phyloP scores from a whole-genome alignment of 2,888 invertebrate genomes.

The Spisula subtruncata region DNA sequence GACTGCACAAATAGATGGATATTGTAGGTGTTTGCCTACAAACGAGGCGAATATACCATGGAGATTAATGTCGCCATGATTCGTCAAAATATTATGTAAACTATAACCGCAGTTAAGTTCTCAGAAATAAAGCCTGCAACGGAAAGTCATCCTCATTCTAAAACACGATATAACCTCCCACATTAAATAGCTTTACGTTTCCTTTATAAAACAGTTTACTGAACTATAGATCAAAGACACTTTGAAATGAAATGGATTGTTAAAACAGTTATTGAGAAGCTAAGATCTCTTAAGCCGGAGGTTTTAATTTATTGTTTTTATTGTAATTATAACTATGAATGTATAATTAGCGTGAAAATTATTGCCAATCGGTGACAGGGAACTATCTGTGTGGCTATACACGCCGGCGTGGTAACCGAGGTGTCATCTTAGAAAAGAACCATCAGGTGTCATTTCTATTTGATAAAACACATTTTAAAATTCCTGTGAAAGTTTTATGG shows the following conservation, averaged over 20 bases:
- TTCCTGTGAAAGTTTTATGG: background rate
- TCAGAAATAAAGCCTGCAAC: background rate
- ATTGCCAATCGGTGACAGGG: background rate
- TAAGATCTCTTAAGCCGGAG: background rate
- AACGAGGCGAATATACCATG: too few relatives aligned
- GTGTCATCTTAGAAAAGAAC: background rate
- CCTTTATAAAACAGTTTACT: background rate
- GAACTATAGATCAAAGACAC: background rate
- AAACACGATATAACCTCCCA: background rate
- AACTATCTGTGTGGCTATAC: background rate
- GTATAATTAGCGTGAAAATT: background rate
- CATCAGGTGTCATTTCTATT: background rate
- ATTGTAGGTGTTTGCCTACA: too few relatives aligned
- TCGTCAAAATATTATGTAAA: too few relatives aligned
- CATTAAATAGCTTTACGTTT: background rate
- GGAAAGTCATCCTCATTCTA: background rate
- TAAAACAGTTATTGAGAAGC: background rate
- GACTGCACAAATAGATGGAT: too few relatives aligned
- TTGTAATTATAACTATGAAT: constrained; percentile 1
- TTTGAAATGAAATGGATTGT: background rate
- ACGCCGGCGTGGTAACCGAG: background rate
- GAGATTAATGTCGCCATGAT: too few relatives aligned
- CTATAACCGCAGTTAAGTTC: too few relatives aligned
- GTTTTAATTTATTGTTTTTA: background rate
- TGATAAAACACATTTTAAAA: background rate